Evolutionary conservation across 2,888 invertebrate species (phyloP).

Genomic region (Sarcophaga subvicina): DNA sequence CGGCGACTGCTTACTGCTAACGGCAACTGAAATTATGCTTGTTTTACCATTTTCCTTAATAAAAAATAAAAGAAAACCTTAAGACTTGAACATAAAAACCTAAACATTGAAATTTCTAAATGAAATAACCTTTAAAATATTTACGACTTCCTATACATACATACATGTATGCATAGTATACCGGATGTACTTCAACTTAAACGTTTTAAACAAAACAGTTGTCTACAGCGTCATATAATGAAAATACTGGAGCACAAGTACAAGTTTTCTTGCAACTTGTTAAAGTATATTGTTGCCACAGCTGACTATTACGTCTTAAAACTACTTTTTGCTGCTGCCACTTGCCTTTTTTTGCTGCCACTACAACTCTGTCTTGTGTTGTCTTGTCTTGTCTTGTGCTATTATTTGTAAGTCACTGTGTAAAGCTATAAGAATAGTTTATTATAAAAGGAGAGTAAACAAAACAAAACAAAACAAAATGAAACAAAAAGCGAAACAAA

Average conservation of each 20-base stretch:
- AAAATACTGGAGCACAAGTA: neutral
- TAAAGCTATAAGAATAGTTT: neutral
- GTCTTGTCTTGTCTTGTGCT: too few relatives aligned
- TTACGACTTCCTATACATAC: too few relatives aligned
- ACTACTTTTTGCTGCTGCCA: neutral
- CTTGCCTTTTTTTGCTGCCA: neutral
- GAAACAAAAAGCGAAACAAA: too few relatives aligned
- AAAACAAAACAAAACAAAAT: too few relatives aligned
- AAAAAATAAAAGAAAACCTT: too few relatives aligned
- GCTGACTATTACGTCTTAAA: neutral
- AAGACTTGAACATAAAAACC: too few relatives aligned
- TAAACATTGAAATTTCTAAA: neutral
- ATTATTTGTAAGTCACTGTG: too few relatives aligned
- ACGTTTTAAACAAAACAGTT: constrained; percentile 12
- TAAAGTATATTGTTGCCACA: neutral
- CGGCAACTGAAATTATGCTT: too few relatives aligned
- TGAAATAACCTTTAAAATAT: constrained; percentile 29
- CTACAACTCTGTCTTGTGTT: too few relatives aligned
- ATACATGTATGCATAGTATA: neutral
- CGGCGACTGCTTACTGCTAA: too few relatives aligned
- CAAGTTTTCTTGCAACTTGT: neutral
- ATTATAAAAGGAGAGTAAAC: neutral
- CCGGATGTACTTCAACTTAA: neutral
- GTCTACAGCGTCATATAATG: constrained; percentile 24
- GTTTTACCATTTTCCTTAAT: too few relatives aligned